Conservation (phyloP, 2,797 vertebrate species). For the Acipenser oxyrinchus region DNA sequence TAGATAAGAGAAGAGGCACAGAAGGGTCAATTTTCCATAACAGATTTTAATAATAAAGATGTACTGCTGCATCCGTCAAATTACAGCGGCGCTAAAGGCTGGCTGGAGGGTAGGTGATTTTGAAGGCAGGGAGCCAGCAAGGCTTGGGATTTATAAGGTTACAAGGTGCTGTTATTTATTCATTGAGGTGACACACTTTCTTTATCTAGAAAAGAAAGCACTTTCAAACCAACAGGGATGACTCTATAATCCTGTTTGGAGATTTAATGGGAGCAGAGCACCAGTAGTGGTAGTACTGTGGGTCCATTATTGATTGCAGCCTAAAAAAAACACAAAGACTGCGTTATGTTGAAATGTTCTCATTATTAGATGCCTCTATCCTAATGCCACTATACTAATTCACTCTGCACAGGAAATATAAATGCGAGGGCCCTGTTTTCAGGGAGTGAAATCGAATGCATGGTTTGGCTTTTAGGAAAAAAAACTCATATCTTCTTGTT, state of each 20-base stretch:
- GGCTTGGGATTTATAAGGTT: background rate
- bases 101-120: background rate
- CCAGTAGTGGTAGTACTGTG: too few species aligned
- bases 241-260: background rate
- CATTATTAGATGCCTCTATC: too few species aligned
- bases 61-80: background rate
- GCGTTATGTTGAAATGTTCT: too few species aligned
- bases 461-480: too few species aligned
- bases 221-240: background rate
- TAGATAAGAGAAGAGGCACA: background rate
- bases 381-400: too few species aligned
- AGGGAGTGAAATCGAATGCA: too few species aligned
- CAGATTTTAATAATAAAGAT: slow-evolving; percentile 43
- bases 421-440: too few species aligned
- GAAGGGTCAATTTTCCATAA: background rate
- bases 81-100: background rate
- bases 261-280: background rate
- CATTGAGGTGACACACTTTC: background rate
- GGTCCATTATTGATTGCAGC: too few species aligned
- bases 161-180: background rate
- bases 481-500: too few species aligned
- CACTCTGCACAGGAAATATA: too few species aligned
- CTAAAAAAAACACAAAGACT: too few species aligned
- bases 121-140: background rate
- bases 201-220: background rate